A percentile compares a stretch with the other conserved stretches of the same genome.
phyloP scores from a whole-genome alignment of 1,140 invertebrate genomes.

The Carcinoscorpius rotundicauda region DNA sequence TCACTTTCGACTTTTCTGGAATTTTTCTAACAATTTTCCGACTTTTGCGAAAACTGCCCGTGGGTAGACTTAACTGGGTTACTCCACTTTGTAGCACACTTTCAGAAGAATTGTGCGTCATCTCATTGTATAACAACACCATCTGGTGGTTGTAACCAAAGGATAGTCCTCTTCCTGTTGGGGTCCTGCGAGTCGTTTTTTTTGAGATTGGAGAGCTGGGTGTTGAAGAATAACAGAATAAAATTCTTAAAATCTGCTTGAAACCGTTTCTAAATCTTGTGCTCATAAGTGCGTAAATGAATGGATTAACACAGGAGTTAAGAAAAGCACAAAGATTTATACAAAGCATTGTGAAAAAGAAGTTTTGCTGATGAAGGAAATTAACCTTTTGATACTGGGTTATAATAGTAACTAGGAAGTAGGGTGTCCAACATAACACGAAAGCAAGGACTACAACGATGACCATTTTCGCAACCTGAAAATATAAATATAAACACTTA shows the following conservation, averaged over 20 bases:
- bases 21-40: no score
- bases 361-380: conserved; percentile 33
- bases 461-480: conserved; percentile 37
- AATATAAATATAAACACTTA: conserved; percentile 18
- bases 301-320: conserved; percentile 39
- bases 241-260: conserved; percentile 15
- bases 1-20: no score
- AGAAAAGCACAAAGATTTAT: conserved; percentile 39
- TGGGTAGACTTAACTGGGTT: no score
- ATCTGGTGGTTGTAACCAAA: not conserved
- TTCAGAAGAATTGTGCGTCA: no score
- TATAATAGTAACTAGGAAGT: conserved; percentile 35
- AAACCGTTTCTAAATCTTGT: conserved; percentile 33
- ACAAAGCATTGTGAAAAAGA: conserved; percentile 39
- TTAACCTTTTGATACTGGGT: conserved; percentile 33
- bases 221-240: no score
- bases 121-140: conserved; percentile 5
- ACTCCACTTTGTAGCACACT: no score
- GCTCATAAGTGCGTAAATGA: conserved; percentile 40
- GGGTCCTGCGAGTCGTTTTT: no score
- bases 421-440: conserved; percentile 37
- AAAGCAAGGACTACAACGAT: conserved; percentile 35
- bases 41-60: no score
- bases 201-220: no score
- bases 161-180: no score